phyloP scores from a whole-genome alignment of 2,113 vertebrate genomes.

The Cyanoliseus patagonus region DNA sequence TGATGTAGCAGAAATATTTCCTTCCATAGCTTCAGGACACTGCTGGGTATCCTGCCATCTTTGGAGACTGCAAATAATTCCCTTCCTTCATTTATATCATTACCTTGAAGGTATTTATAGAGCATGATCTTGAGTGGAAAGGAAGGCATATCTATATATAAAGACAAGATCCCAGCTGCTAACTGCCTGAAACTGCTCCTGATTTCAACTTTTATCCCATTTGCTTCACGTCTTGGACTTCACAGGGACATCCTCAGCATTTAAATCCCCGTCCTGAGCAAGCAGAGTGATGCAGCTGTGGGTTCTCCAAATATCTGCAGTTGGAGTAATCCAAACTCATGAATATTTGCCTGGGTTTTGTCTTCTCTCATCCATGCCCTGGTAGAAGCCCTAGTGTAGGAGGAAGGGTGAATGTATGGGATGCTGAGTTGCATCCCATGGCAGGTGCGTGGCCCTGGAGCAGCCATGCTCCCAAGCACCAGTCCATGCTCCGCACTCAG shows the following conservation, averaged over 20 bases:
- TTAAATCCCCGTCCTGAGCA: not conserved
- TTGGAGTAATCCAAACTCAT: not conserved
- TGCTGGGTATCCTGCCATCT: slow-evolving; percentile 47
- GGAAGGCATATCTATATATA: slow-evolving; percentile 54
- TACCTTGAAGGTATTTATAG: slow-evolving; percentile 71
- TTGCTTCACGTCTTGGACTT: not conserved
- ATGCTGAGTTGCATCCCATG: not conserved
- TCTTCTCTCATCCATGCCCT: not conserved
- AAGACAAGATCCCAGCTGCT: slow-evolving; percentile 20
- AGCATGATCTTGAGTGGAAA: slow-evolving; percentile 23
- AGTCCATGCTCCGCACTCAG: rapidly evolving
- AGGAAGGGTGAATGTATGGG: not conserved
- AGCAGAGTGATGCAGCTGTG: not conserved
- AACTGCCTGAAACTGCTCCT: slow-evolving; percentile 5
- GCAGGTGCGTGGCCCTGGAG: not conserved
- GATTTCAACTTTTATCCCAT: not conserved
- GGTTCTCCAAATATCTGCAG: not conserved
- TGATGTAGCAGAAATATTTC: slow-evolving; percentile 46
- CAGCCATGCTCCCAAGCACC: not conserved
- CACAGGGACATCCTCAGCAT: not conserved
- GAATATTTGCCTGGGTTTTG: not conserved
- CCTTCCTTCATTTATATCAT: slow-evolving; percentile 61
- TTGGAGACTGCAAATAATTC: slow-evolving; percentile 62
- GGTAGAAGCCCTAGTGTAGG: not conserved
- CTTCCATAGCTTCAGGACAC: slow-evolving; percentile 60